Evolutionary conservation across 2,888 invertebrate genomes (phyloP).

Genomic region (Pandemis heparana): DNA sequence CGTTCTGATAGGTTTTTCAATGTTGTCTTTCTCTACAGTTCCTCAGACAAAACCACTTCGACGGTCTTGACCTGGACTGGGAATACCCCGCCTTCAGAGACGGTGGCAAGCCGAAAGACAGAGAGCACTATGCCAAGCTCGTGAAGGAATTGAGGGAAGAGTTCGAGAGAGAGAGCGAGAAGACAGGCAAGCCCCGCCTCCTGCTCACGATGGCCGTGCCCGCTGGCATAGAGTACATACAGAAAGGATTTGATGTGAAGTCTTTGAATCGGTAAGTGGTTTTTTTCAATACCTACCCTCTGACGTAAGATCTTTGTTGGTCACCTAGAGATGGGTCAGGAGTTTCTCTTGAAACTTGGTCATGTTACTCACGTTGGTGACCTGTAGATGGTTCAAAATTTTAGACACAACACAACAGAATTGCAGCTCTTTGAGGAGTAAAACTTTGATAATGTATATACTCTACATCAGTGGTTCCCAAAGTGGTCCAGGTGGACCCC

Average conservation of each 20-base stretch:
- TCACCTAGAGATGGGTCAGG: no score
- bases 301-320: no score
- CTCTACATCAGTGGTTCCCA: no score
- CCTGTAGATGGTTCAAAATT: no score
- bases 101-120: constrained; percentile 92
- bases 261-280: constrained; percentile 91
- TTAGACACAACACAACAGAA: no score
- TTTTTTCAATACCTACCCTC: no score
- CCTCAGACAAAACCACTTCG: constrained; percentile 96
- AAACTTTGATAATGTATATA: no score
- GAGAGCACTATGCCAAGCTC: constrained; percentile 94
- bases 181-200: constrained; percentile 92
- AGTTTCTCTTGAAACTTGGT: no score
- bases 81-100: constrained; percentile 94
- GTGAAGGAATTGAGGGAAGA: constrained; percentile 96
- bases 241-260: constrained; percentile 96
- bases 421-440: no score
- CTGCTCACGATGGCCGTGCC: constrained; percentile 97
- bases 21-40: constrained; percentile 76
- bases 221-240: constrained; percentile 96
- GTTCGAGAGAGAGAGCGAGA: constrained; percentile 93
- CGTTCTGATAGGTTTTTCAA: no score
- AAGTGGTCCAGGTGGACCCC: no score
- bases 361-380: no score
- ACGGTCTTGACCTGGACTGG: constrained; percentile 97